Evolutionary conservation across 2,113 vertebrate species (phyloP).

Genomic region (Tursiops truncatus): DNA sequence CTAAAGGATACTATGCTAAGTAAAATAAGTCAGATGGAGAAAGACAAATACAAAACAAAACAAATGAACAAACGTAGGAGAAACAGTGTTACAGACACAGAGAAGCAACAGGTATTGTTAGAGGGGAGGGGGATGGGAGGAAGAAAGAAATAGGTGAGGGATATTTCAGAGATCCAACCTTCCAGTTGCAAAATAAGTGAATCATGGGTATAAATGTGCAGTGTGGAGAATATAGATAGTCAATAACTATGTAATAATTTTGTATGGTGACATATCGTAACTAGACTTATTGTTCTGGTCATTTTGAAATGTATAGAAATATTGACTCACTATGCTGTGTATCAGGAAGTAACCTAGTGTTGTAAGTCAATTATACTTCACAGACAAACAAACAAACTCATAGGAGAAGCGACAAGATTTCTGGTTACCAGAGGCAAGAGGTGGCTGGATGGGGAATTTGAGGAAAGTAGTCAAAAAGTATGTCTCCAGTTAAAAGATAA

Average conservation of each 20-base stretch:
- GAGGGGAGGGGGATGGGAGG: neutral
- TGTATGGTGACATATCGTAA: neutral
- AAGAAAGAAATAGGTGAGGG: neutral
- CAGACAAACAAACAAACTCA: neutral
- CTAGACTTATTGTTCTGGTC: neutral
- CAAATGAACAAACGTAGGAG: neutral
- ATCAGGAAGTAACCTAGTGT: neutral
- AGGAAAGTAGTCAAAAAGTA: neutral
- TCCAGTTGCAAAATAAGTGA: neutral
- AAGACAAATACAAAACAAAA: neutral
- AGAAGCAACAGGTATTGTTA: neutral
- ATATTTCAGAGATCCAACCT: neutral
- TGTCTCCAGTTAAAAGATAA: neutral
- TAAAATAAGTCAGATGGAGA: neutral
- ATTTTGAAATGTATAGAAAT: neutral
- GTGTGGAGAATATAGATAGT: neutral
- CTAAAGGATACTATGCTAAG: neutral
- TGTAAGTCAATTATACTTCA: neutral
- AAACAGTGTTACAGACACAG: neutral
- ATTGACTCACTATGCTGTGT: neutral
- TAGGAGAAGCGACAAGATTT: neutral
- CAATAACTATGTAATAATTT: neutral
- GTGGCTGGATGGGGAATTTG: neutral
- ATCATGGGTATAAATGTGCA: neutral
- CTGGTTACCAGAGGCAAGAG: neutral